phyloP scores from a whole-genome alignment of 2,113 vertebrate species.

The Hydropotes inermis region DNA sequence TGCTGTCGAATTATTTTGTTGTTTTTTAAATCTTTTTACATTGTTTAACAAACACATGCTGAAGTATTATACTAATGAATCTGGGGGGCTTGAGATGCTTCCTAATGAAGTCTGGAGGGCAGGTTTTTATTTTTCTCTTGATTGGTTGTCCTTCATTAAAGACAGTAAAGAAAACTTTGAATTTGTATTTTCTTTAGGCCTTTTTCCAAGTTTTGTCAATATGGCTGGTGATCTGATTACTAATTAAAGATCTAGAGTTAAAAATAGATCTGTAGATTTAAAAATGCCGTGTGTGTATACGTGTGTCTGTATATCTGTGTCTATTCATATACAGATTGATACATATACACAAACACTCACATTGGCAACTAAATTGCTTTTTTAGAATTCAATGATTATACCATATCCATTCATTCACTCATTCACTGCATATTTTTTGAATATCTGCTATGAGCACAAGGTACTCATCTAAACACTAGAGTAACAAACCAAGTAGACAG shows the following conservation, averaged over 20 bases:
- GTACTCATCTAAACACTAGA: not conserved
- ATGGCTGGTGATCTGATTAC: not conserved
- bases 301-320: not conserved
- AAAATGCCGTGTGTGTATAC: not conserved
- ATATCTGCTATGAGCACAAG: not conserved
- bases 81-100: not conserved
- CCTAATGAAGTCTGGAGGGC: not conserved
- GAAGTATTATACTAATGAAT: not conserved
- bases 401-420: not conserved
- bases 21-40: not conserved
- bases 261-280: not conserved
- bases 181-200: not conserved
- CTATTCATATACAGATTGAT: not conserved
- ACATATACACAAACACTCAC: not conserved
- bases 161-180: not conserved
- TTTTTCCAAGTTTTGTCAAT: constrained; percentile 26
- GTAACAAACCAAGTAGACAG: not conserved
- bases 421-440: not conserved
- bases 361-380: not conserved
- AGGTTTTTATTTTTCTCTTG: not conserved
- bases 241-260: not conserved
- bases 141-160: not conserved
- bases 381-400: not conserved
- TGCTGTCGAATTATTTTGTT: not conserved
- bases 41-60: not conserved